Base-by-base conservation (phyloP, 2,113 vertebrate species). In the Melanerpes formicivorus region DNA sequence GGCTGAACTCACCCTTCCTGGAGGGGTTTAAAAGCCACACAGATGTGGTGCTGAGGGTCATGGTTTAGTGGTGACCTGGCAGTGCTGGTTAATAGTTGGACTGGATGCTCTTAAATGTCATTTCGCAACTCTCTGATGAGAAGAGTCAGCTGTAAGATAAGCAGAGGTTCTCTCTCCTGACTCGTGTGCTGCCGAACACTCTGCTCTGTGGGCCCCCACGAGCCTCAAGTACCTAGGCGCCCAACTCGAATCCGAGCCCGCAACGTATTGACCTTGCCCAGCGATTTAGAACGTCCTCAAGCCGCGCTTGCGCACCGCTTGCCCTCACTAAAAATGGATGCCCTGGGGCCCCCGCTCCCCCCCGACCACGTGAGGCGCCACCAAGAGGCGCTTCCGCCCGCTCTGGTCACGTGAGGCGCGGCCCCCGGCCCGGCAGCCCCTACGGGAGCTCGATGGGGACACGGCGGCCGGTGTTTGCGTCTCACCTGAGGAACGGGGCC, bases 381-480 rank as follows among this genome's bases (percentile, higher is more conserved):
- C 5, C 0, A 2, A 5, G 7, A 17, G 18, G 5, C 2, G 5
- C 65, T 93, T 95, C 95, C 92, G 90, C 94, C 94, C 66, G 42
- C 9, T 12, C 3, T 3, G 1, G 14, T 83, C 92, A 95, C 89
- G 7, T 90, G 95, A 80, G 2, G 0, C 2, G 9, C 21, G 4
- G 23, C 4, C 11, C 16, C 22, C 25, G 6, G 76, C 29, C n/a
- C 26, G 26, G 81, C 64, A 30, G 71, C 22, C 10, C 32, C 16
- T 90, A 96, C 95, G 93, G 95, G 19, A 52, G 9, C 30, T 60
- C 30, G 60, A 85, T 92, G 92, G 86, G 87, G 89, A 37, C 79
- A 46, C 16, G 8, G 18, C 0, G 10, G 8, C 17, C 9, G 63
- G 7, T 27, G 15, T 75, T 11, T 21, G 66, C 46, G 32, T 63